Evolutionary conservation across 2,797 vertebrate genomes (phyloP), one percentile per base, ranked within the genome.

Genomic region (Acrocephalus scirpaceus): DNA sequence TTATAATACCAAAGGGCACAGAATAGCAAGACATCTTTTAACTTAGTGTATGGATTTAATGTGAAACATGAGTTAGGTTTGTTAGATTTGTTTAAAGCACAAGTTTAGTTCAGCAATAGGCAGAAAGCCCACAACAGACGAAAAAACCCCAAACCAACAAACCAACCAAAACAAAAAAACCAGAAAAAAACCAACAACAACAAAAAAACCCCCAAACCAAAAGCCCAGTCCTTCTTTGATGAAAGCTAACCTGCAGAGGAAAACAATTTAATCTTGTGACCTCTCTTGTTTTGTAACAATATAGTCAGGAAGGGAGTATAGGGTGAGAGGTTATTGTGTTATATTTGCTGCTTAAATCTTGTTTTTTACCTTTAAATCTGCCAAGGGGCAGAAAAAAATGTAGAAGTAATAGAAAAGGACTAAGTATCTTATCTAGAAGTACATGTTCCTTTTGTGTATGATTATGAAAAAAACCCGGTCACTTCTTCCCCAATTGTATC

Each of bases 101-200:
- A 79, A 29, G 18, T 75, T 78, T 42, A 38, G 11, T 60, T 80
- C 30, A 88, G 6, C 21, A 51, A 9, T 10, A 65, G 32, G 32
- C 1, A 72, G 62, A 47, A 56, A 58, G 2, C 2, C 13, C 19
- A 25, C 32, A 72, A 25, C 6, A 17, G 4, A 5, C 0, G 3
- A 29, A 38, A 23, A 38, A 21, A 22, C 1, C 6, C 16, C 30
- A n/a, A 56, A 30, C 10, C 16, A 47, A 13, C 23, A 36, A 58
- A 36, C 56, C 22, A 58, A 72, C 8, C n/a, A 29, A 38, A 25
- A 22, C 1, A 19, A 76, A 47, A 47, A 62, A 40, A 9, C 25
- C 38, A 38, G 30, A 22, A 42, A 34, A 10, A 45, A 50, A n/a
- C 10, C 12, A 1, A 0, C 15, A 61, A 32, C 7, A 36, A 71